Percentiles rank a stretch among this genome's conserved stretches.
Evolutionary conservation across 2,888 invertebrate genomes (phyloP).

Genomic region (Imbricaverruca yamaguchii): DNA sequence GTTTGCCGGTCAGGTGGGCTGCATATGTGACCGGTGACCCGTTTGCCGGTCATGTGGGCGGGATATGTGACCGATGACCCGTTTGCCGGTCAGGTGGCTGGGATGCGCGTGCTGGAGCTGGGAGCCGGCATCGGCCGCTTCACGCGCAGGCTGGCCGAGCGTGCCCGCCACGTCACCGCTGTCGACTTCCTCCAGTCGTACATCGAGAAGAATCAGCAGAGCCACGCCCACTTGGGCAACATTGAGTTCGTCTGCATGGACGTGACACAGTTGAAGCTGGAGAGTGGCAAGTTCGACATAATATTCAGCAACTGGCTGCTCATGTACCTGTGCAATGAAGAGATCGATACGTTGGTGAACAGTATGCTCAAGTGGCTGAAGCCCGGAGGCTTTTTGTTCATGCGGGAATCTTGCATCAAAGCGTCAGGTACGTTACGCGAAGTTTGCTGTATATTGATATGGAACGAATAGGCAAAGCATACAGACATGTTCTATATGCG

Average conservation of each 20-base stretch:
- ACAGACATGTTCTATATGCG: too few species aligned
- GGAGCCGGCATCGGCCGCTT: constrained; percentile 51
- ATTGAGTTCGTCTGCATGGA: constrained; percentile 46
- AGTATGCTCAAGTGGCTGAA: constrained; percentile 47
- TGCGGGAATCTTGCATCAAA: constrained; percentile 50
- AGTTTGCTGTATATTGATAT: too few species aligned
- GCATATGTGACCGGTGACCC: too few species aligned
- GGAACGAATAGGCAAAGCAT: too few species aligned
- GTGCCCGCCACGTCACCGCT: constrained; percentile 41
- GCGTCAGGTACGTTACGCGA: constrained; percentile 39
- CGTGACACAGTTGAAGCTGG: constrained; percentile 45
- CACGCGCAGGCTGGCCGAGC: constrained; percentile 44
- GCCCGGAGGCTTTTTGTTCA: constrained; percentile 46
- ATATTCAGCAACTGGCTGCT: constrained; percentile 53
- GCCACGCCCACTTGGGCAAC: constrained; percentile 43
- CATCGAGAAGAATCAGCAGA: constrained; percentile 44
- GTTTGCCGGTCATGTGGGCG: too few species aligned
- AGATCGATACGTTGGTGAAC: constrained; percentile 43
- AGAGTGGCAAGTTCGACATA: constrained; percentile 42
- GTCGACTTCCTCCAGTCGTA: constrained; percentile 46
- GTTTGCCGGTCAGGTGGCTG: constrained; percentile 35
- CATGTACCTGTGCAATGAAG: constrained; percentile 49
- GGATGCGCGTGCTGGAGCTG: constrained; percentile 46
- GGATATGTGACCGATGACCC: too few species aligned
- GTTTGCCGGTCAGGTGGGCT: too few species aligned